phyloP scores from a whole-genome alignment of 2,888 invertebrate species.

The Ryuthela nishihirai region DNA sequence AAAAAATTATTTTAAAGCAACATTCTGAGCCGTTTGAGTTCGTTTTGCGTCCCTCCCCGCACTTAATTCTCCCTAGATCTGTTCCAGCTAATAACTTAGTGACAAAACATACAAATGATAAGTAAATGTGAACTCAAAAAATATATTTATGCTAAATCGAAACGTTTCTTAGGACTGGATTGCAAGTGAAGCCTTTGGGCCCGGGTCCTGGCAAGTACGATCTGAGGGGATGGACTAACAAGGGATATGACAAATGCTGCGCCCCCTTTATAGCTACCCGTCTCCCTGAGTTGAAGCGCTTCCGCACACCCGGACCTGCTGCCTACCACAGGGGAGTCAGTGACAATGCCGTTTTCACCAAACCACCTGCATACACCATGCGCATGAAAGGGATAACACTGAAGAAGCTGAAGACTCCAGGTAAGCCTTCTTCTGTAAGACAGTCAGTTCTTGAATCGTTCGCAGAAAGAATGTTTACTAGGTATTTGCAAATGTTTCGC shows the following conservation, averaged over 20 bases:
- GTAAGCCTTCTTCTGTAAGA: neutral
- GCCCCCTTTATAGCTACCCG: constrained; percentile 13
- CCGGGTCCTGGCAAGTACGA: constrained; percentile 17
- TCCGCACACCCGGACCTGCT: constrained; percentile 19
- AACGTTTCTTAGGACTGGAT: neutral
- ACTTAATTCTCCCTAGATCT: no score
- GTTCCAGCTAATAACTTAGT: no score
- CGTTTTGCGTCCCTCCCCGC: no score
- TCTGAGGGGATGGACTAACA: constrained; percentile 6
- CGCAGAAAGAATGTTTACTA: no score
- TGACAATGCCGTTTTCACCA: constrained; percentile 4
- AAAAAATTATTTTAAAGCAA: no score
- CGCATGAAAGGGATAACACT: no score
- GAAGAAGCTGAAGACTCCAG: constrained; percentile 1
- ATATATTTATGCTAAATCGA: neutral
- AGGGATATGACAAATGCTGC: constrained; percentile 6
- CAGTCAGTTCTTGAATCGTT: no score
- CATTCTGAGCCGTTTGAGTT: no score
- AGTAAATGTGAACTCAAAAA: no score
- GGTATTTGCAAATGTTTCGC: no score
- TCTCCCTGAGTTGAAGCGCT: no score
- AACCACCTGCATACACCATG: constrained; percentile 11
- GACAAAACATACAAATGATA: no score
- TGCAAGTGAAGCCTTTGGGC: neutral
- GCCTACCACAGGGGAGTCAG: constrained; percentile 5